Evolutionary conservation across 2,113 vertebrate genomes (phyloP).

Genomic region (Dendrocopos noguchii): DNA sequence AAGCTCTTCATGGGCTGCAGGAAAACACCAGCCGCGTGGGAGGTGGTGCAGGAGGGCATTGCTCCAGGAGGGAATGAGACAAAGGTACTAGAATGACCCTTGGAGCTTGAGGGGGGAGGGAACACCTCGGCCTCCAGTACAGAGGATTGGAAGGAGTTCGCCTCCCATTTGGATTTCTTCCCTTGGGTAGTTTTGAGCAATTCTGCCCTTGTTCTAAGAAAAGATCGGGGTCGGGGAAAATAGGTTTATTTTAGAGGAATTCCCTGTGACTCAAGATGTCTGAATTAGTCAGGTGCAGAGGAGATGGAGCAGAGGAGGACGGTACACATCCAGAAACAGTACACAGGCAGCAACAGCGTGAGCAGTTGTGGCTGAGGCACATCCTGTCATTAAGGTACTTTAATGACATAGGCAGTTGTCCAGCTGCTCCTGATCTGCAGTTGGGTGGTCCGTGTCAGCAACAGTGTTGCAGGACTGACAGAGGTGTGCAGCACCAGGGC

Average conservation of each 20-base stretch:
- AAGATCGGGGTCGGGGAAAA: accelerated
- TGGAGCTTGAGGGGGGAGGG: neutral
- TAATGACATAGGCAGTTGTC: neutral
- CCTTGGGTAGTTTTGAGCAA: neutral
- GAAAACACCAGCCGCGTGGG: neutral
- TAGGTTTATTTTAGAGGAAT: constrained; percentile 10
- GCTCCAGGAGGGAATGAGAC: neutral
- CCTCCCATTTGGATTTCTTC: neutral
- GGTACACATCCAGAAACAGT: neutral
- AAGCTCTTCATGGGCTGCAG: neutral
- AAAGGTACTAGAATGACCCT: constrained; percentile 19
- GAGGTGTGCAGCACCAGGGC: neutral
- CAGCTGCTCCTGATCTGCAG: accelerated
- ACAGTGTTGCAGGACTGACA: neutral
- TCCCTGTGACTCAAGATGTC: neutral
- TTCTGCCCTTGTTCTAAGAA: neutral
- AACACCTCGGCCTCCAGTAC: neutral
- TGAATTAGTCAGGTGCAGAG: neutral
- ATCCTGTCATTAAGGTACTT: accelerated
- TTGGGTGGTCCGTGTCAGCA: neutral
- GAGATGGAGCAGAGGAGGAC: neutral
- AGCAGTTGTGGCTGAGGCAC: accelerated
- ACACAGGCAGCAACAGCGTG: accelerated
- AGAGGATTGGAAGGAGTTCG: neutral
- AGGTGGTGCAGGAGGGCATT: neutral